Evolutionary conservation across 2,888 invertebrate genomes (phyloP), one percentile per base, ranked within the genome.

Genomic region (Cynaeus angustus): DNA sequence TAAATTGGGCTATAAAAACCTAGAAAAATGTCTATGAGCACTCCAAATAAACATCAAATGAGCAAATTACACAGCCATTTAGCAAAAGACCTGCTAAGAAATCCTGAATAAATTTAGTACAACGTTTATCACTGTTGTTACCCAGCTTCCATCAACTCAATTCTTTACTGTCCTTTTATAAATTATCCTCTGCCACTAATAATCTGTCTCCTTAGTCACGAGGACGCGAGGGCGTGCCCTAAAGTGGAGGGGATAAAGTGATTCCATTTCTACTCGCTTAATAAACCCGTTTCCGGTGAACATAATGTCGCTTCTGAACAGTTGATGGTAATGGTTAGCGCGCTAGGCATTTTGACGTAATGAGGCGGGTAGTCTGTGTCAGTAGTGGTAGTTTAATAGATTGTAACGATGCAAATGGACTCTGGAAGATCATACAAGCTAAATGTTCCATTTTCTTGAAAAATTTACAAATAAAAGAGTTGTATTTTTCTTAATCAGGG

Each of bases 351-450:
- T 74, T 76, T 70, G 52, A 71, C 69, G 70, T 74, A 74, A 76
- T 73, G 75, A 73, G 73, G 73, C 71, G 71, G 71, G 70, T 41
- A 61, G 59, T 62, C 14, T 14, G 43, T 7, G 12, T 12, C 13
- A 43, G 43, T 5, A 43, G 12, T 43, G 6, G 53, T 72, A 66
- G 73, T 67, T 75, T 75, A 78, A 78, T 77, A 77, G 78, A 76
- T 72, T 74, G 75, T 77, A 76, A 74, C 75, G 70, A 78, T 77
- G 75, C 77, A 76, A 77, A 77, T 78, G 77, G 75, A 73, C 74
- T 74, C 74, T 7, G 33, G n/a, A 33, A 33, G 33, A n/a, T 4
- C 7, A 1, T 33, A 33, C 21, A 21, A 21, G n/a, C n/a, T n/a
- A n/a, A 21, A 21, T 4, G 13, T 1, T 7, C 43, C 3, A 3